phyloP scores from a whole-genome alignment of 2,888 invertebrate genomes.

The Lasioglossum morio region DNA sequence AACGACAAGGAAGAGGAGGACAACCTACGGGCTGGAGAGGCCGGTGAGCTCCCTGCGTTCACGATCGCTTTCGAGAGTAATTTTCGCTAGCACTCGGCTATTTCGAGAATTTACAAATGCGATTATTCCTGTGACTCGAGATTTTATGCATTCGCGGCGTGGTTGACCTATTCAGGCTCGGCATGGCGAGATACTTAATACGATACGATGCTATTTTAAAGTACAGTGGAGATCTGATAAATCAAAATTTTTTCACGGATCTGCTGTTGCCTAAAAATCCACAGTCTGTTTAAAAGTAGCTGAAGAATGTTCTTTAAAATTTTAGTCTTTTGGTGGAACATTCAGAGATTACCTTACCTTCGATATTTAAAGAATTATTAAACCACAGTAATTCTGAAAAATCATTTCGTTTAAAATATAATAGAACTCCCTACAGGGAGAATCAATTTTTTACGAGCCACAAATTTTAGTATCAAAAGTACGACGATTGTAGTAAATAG shows the following conservation, averaged over 20 bases:
- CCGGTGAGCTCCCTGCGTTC: constrained; percentile 25
- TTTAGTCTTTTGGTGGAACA: too few species aligned
- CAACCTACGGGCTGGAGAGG: background rate
- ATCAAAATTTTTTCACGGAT: too few species aligned
- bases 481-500: too few species aligned
- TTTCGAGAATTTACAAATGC: background rate
- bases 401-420: background rate
- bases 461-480: too few species aligned
- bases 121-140: background rate
- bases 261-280: too few species aligned
- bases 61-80: background rate
- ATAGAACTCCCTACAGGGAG: background rate
- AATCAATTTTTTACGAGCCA: too few species aligned
- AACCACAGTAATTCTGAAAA: background rate
- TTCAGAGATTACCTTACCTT: too few species aligned
- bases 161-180: background rate
- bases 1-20: constrained; percentile 51
- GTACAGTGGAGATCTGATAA: too few species aligned
- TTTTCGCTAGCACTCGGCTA: background rate
- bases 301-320: too few species aligned
- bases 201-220: too few species aligned
- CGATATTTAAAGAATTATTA: background rate
- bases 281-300: too few species aligned
- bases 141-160: background rate
- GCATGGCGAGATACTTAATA: background rate